Conservation (phyloP, 2,888 invertebrate species). For the Trachelus stipa region DNA sequence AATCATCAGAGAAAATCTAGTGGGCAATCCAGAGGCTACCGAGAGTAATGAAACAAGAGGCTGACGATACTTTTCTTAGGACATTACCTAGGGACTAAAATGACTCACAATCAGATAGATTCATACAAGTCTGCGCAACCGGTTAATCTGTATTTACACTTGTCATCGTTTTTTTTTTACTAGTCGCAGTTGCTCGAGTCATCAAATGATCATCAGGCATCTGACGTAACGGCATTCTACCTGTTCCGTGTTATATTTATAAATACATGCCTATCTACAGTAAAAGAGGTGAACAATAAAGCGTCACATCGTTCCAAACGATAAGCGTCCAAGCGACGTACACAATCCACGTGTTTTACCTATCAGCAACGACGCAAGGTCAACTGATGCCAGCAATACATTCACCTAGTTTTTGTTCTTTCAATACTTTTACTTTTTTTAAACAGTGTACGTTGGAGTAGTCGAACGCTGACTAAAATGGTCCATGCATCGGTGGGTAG, state of each 20-base stretch:
- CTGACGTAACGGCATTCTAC: not conserved
- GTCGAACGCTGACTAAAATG: not conserved
- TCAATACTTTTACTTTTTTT: not conserved
- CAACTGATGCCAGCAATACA: not conserved
- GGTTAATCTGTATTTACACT: not conserved
- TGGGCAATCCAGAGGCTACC: not conserved
- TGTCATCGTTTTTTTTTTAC: not conserved
- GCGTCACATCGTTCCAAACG: not conserved
- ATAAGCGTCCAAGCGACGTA: not conserved
- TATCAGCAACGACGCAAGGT: not conserved
- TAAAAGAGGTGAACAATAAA: not conserved
- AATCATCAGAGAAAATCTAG: not conserved
- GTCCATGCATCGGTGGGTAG: not conserved
- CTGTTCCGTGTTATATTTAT: not conserved
- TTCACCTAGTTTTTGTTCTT: not conserved
- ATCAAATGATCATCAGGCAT: not conserved
- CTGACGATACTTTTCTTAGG: not conserved
- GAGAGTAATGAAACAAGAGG: not conserved
- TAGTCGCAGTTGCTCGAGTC: not conserved
- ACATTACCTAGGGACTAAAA: not conserved
- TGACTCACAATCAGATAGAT: not conserved
- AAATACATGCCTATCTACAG: not conserved
- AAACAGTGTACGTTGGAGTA: not conserved
- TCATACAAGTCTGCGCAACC: not conserved
- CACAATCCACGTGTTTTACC: not conserved